A percentile compares a stretch with the other conserved stretches of the same genome.
Conservation (phyloP, 1,140 invertebrate species). For the Gryllus bimaculatus region DNA sequence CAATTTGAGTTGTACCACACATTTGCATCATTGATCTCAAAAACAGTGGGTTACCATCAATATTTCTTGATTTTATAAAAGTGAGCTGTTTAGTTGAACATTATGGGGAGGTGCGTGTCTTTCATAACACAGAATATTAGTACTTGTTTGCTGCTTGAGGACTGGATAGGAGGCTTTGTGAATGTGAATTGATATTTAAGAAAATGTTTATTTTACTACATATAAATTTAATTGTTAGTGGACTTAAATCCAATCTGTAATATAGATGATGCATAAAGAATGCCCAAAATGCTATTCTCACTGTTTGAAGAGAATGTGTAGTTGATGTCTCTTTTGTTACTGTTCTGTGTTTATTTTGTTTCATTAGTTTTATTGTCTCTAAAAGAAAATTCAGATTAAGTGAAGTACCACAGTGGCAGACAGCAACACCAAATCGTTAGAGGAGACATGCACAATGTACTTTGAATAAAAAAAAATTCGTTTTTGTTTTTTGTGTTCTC, state of each 20-base stretch:
- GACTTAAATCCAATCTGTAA: background rate
- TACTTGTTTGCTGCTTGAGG: background rate
- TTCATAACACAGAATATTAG: background rate
- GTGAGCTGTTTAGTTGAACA: background rate
- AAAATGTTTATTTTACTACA: conserved; percentile 2
- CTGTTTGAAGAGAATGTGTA: background rate
- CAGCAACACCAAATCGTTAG: background rate
- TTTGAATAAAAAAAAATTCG: background rate
- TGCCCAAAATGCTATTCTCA: background rate
- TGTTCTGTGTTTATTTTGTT: background rate
- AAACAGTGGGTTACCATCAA: background rate
- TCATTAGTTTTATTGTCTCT: background rate
- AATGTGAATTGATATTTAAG: background rate
- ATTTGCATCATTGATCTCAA: background rate
- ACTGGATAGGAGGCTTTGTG: conserved; percentile 3
- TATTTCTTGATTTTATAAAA: background rate
- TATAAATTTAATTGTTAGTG: background rate
- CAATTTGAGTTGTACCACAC: background rate
- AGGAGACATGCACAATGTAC: background rate
- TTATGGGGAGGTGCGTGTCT: background rate
- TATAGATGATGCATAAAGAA: background rate
- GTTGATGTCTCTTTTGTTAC: background rate
- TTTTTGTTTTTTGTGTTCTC: background rate
- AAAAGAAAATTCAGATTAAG: background rate
- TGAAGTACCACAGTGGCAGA: background rate